Evolutionary conservation across 2,888 invertebrate genomes (phyloP).

Genomic region (Leptodirus hochenwartii): DNA sequence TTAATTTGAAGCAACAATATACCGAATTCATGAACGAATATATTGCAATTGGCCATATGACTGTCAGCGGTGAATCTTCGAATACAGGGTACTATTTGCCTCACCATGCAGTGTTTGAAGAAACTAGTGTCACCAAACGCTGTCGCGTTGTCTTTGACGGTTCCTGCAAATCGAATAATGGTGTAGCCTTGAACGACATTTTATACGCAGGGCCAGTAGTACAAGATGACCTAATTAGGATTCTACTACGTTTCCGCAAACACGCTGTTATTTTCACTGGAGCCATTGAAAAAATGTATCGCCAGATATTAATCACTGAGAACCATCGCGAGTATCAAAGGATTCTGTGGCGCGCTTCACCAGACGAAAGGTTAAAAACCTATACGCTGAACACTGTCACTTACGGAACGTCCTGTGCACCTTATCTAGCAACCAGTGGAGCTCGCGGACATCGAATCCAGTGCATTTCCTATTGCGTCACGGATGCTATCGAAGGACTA

Average conservation of each 20-base stretch:
- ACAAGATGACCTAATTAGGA: slow-evolving; percentile 13
- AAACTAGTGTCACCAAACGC: slow-evolving; percentile 9
- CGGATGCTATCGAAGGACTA: no score
- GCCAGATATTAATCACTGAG: slow-evolving; percentile 11
- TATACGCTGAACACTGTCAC: slow-evolving; percentile 13
- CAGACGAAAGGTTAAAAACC: slow-evolving; percentile 8
- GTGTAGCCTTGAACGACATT: slow-evolving; percentile 9
- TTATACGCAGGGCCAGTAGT: slow-evolving; percentile 11
- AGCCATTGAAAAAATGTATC: slow-evolving; percentile 15
- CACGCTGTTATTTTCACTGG: slow-evolving; percentile 13
- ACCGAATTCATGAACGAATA: slow-evolving; percentile 11
- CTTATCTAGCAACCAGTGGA: no score
- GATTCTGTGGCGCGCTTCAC: slow-evolving; percentile 12
- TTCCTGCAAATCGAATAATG: slow-evolving; percentile 10
- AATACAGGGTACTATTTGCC: slow-evolving; percentile 11
- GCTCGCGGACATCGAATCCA: no score
- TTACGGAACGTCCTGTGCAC: no score
- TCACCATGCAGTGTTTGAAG: slow-evolving; percentile 12
- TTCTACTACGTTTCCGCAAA: slow-evolving; percentile 14
- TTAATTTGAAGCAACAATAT: slow-evolving; percentile 8
- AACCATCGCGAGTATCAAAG: slow-evolving; percentile 12
- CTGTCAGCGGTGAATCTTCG: not conserved
- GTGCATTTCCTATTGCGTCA: no score
- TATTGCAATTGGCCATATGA: slow-evolving; percentile 10
- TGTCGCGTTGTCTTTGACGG: slow-evolving; percentile 13